Evolutionary conservation across 2,888 invertebrate genomes (phyloP), one percentile per base, ranked within the genome.

Genomic region (Clunio marinus): DNA sequence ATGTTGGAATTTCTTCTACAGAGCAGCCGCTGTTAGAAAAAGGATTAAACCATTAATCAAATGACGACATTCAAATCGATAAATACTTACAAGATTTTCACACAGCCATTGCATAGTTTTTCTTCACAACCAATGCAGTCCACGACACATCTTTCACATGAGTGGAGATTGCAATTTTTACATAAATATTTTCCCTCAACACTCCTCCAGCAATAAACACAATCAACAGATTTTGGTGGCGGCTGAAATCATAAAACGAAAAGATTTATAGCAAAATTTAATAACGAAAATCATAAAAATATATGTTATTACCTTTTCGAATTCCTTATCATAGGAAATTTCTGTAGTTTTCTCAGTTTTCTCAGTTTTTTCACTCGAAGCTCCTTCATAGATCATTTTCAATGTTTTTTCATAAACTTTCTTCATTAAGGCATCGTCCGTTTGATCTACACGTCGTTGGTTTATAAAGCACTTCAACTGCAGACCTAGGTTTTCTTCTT

Each of bases 11-110:
- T 2, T 20, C 66, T 5, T 20, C 13, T 8, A 66, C 32, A 7
- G 55, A 66, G 35, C 66, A 66, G 28, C 66, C 66, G 15, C 51
- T 51, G n/a, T n/a, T n/a, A n/a, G 51, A 51, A 51, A 10, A 10
- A 32, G 32, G 32, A 32, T 13, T 41, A n/a, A n/a, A n/a, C n/a
- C n/a, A n/a, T n/a, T n/a, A n/a, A n/a, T 51, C 5, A 4, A 22
- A 32, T 8, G 35, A 32, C 35, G 7, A 32, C 4, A 51, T 32
- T 32, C 32, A 32, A 10, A 32, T 51, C 2, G 2, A 5, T 22
- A 20, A 2, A 17, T 7, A 22, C 51, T 51, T 51, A 51, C 51
- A 66, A 66, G 7, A 66, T 28, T 17, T 55, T 55, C 4, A 66
- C 55, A 35, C 66, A 66, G n/a, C 55, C 55, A 1, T 3, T 27